Evolutionary conservation across 2,888 invertebrate species (phyloP), one percentile per base, ranked within the genome.

Genomic region (Chorisops tibialis): DNA sequence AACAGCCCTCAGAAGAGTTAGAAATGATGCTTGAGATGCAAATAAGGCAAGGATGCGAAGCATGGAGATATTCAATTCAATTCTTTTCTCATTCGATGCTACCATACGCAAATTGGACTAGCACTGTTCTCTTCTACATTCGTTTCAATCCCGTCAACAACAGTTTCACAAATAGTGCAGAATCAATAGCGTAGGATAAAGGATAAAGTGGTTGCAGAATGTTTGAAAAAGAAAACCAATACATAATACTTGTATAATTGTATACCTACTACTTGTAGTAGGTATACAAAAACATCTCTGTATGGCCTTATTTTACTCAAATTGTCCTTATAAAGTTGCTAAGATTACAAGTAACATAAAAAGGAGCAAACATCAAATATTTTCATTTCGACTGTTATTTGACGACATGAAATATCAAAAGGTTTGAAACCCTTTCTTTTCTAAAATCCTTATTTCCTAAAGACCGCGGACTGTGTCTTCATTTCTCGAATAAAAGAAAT

Each of bases 331-430:
- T 48, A 48, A 21, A 14, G n/a, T 19, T 18, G 5, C 45, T 4
- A 45, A 18, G 16, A 19, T 18, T 19, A 45, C 39, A 39, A 45
- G 43, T 11, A 45, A 9, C 43, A 19, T 5, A 12, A 12, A 4
- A 16, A n/a, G 9, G 30, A 22, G 22, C n/a, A 47, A 47, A 19
- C n/a, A n/a, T n/a, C n/a, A n/a, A 22, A 3, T 11, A 45, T 56
- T 56, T 43, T 45, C 56, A 56, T 56, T 56, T 56, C 24, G 18
- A 21, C 30, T 35, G 35, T 56, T n/a, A n/a, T n/a, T 56, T 56
- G 19, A 12, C 35, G 16, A 11, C 16, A 22, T 18, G 21, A 43
- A 11, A 30, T 56, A 56, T 43, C 43, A 43, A 45, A 56, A 56
- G 47, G 47, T 4, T 22, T 12, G 2, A 47, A 47, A 47, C 47